A percentile compares a stretch with the other conserved stretches of the same genome.
phyloP scores from a whole-genome alignment of 2,888 invertebrate species.

The Gastracanthus pulcherrimus region DNA sequence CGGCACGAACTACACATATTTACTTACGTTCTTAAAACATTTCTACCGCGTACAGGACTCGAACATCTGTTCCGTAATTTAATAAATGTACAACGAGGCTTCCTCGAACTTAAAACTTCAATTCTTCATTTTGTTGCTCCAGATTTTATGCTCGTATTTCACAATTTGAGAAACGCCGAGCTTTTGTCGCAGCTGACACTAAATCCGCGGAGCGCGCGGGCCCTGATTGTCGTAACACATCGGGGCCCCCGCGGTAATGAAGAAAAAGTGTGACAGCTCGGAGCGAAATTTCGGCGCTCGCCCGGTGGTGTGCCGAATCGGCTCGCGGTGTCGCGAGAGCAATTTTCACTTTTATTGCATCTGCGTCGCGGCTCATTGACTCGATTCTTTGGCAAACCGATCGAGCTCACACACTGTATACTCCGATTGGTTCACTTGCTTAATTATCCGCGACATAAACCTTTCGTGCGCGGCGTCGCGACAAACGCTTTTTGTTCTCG shows the following conservation, averaged over 20 bases:
- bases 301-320: slow-evolving; percentile 30
- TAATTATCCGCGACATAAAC: background rate
- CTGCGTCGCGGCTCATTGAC: background rate
- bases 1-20: no score
- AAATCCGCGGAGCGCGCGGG: background rate
- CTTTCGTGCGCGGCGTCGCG: background rate
- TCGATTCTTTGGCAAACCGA: background rate
- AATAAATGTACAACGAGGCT: background rate
- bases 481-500: slow-evolving; percentile 17
- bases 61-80: background rate
- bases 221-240: slow-evolving; percentile 11
- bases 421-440: background rate
- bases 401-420: background rate
- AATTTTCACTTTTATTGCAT: slow-evolving; percentile 47
- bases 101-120: background rate
- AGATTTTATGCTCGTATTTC: background rate
- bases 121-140: background rate
- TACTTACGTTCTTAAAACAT: background rate
- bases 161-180: background rate
- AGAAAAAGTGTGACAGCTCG: slow-evolving; percentile 37
- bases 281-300: slow-evolving; percentile 34
- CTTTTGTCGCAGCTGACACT: slow-evolving; percentile 4
- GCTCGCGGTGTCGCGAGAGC: background rate
- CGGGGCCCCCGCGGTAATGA: background rate
- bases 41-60: background rate